Base-by-base conservation (phyloP, 1,140 invertebrate species). In the Thrips palmi region DNA sequence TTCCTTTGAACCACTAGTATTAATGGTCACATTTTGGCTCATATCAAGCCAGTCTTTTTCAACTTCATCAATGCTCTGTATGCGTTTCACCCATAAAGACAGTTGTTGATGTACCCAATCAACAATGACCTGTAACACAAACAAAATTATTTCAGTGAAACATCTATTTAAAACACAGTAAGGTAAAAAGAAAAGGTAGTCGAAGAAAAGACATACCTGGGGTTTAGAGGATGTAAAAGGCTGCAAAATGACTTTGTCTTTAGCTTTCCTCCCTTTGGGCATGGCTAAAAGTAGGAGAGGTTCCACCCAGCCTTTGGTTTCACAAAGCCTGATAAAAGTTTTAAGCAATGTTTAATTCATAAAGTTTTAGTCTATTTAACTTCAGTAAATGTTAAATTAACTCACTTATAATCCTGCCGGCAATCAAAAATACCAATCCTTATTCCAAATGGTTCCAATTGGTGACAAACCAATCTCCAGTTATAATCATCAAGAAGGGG, bases 361-460 rank as follows among this genome's bases (percentile, higher is more conserved):
- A 3, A 15, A 34, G 12, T 18, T 2, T n/a, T 12, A 33, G n/a
- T n/a, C n/a, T n/a, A n/a, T n/a, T n/a, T n/a, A n/a, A n/a, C n/a
- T n/a, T n/a, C n/a, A n/a, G n/a, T n/a, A n/a, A n/a, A n/a, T n/a
- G n/a, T n/a, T n/a, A n/a, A n/a, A n/a, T n/a, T n/a, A 36, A 35
- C 42, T 49, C 46, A 64, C 63, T 53, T 53, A 12, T 39, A 41
- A 48, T 66, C 60, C 8, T 56, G 39, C 12, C 47, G 47, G 45
- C 65, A 68, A 40, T 65, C 55, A 47, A 67, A 61, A 14, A 61
- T 49, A 30, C 64, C 65, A 17, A 59, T 58, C 17, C 59, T 42
- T 14, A 67, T 56, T 15, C 61, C 64, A 55, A 67, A 67, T 25
- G 49, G 54, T 10, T 51, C 49, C 14, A 64, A 47, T 40, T 60